These are phyloP conservation scores for Erpetoichthys calabaricus DNA, from an alignment of 2,797 vertebrate species.

Conservation along the genomic window DNA sequence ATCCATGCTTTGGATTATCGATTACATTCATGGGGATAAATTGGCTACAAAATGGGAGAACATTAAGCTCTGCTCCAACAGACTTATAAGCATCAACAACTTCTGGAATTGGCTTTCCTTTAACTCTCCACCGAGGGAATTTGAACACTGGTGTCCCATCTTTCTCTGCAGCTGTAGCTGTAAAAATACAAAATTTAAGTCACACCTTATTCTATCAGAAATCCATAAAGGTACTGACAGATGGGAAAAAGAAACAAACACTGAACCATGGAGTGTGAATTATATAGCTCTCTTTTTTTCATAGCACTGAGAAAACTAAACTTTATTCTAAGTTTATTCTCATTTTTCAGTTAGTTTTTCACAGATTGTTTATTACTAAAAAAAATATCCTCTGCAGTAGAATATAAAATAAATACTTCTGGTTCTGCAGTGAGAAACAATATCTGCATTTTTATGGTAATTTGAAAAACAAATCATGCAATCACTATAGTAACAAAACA, in stretches of 20 bases:
- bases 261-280: too few species aligned
- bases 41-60: slow-evolving; percentile 74
- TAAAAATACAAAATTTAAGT: slow-evolving; percentile 13
- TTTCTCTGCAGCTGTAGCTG: slow-evolving; percentile 67
- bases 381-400: too few species aligned
- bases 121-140: slow-evolving; percentile 66
- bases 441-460: too few species aligned
- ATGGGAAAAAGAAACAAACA: background rate
- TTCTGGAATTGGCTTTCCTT: slow-evolving; percentile 61
- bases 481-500: too few species aligned
- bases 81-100: slow-evolving; percentile 61
- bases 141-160: slow-evolving; percentile 77
- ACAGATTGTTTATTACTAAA: too few species aligned
- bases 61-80: slow-evolving; percentile 68
- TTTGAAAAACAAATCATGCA: too few species aligned
- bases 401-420: too few species aligned
- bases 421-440: too few species aligned
- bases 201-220: slow-evolving; percentile 4
- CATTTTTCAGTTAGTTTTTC: too few species aligned
- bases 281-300: too few species aligned
- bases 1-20: slow-evolving; percentile 58
- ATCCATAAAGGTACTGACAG: background rate
- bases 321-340: too few species aligned
- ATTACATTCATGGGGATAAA: slow-evolving; percentile 81
- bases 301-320: too few species aligned